Base-by-base conservation (phyloP, 2,113 vertebrate genomes). In the Labeo rohita region DNA sequence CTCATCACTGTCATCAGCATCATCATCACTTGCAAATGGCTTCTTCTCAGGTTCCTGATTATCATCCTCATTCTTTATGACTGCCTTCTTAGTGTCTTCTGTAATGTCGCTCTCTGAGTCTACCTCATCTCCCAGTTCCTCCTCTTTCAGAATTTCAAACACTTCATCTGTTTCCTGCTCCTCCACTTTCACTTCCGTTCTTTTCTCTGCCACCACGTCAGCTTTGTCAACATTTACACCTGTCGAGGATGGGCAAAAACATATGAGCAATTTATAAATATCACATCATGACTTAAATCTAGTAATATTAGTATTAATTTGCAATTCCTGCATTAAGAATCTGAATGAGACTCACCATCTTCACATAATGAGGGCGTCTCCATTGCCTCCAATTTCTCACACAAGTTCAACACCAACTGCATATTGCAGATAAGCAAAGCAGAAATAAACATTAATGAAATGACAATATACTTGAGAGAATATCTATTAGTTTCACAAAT, bases 371-470 rank as follows among this genome's bases (percentile, higher is more conserved):
- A 93, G 70, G 93, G 91, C 0, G 21, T 94, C 85, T 87, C 90
- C 91, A 92, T 92, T 23, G 95, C 94, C 54, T 95, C 95, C 90
- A 98, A 80, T 1, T 80, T 84, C 0, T 90, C 89, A 85, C 96
- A 95, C 73, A 98, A 88, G 87, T 95, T 95, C 76, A 97, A 75
- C 84, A 95, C 93, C 89, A 90, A 47, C 94, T 95, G 85, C 61
- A 61, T 61, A 61, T 59, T 59, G 8, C 18, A 59, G 16, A 56
- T n/a, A 61, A 61, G 8, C 56, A 66, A 80, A 39, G 49, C 15
- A 66, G 3, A 36, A 54, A 65, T 45, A 28, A 6, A 15, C 9
- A 74, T 6, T 74, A 56, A 59, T 36, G 21, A 80, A 45, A 78
- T 5, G 6, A 21, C 59, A 9, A 66, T 12, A 50, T 12, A n/a